phyloP scores from a whole-genome alignment of 2,113 vertebrate genomes.

The Boleophthalmus pectinirostris region DNA sequence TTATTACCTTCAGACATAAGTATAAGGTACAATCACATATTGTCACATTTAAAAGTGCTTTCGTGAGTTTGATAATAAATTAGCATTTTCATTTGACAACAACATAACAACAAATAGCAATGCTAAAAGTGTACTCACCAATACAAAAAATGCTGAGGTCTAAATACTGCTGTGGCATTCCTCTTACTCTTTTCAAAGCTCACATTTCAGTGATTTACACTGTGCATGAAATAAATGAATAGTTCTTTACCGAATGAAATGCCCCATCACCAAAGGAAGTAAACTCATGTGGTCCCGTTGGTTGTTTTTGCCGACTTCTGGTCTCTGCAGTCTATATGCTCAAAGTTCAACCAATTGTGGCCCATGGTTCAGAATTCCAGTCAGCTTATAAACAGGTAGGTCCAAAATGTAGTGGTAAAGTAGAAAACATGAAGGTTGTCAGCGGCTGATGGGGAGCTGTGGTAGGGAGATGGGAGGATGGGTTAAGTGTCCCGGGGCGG shows the following conservation, averaged over 20 bases:
- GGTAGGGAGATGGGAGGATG: conserved; percentile 80
- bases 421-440: conserved; percentile 36
- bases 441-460: conserved; percentile 85
- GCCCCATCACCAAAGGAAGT: conserved; percentile 30
- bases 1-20: conserved; percentile 75
- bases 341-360: conserved; percentile 21
- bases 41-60: conserved; percentile 95
- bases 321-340: conserved; percentile 30
- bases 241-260: conserved; percentile 40
- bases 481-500: conserved; percentile 74
- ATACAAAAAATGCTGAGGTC: conserved; percentile 54
- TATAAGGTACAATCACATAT: conserved; percentile 89
- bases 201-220: conserved; percentile 41
- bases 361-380: conserved; percentile 21
- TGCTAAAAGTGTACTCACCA: conserved; percentile 54
- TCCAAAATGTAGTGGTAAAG: not conserved
- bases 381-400: conserved; percentile 14
- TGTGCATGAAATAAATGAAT: conserved; percentile 26
- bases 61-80: conserved; percentile 93
- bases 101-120: conserved; percentile 56
- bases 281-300: conserved; percentile 33
- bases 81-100: conserved; percentile 70
- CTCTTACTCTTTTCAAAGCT: conserved; percentile 24
- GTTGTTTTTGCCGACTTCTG: conserved; percentile 18
- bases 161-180: conserved; percentile 42